Evolutionary conservation across 1,140 invertebrate species (phyloP), one percentile per base, ranked within the genome.

Genomic region (Trichoplusia ni): DNA sequence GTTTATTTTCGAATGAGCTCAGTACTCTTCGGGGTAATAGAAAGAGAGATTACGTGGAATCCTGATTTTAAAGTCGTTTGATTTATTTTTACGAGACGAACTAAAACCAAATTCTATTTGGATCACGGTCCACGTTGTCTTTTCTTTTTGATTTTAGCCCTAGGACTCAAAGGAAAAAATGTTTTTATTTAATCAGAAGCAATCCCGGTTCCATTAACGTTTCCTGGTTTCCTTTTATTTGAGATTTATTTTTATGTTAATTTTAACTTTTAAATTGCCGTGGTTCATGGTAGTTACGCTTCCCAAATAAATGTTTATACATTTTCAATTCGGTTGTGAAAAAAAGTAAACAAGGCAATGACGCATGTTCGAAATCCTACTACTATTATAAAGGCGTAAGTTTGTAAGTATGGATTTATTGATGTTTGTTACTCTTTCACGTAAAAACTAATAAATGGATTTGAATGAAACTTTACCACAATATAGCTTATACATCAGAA

Each of bases 61-160:
- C 70, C 71, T 74, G 71, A 78, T 77, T 79, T 78, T 75, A 75
- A 79, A 82, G 70, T 71, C 69, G 71, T 69, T 71, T 80, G 70
- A 81, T 79, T 85, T 84, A 80, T 82, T 86, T 84, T 79, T 82
- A 74, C 62, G 71, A 67, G 67, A 67, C 31, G 69, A 72, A 74
- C 71, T 75, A 71, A 76, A 79, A 70, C 71, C 60, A 67, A 74
- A 81, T 80, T 77, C 68, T 75, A 79, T 73, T 77, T 75, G 67
- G 64, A 53, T 61, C 35, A 58, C 37, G 70, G 64, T 71, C 47
- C 56, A 44, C 11, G 49, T 56, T 64, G 21, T 46, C 38, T 29
- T 33, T 51, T 13, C 27, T 35, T 40, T 51, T 51, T 18, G 25
- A 16, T 46, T 53, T 53, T 38, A 31, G 47, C n/a, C 27, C 14